Conservation (phyloP, 2,888 invertebrate species). For the Zaprionus obscuricornis region DNA sequence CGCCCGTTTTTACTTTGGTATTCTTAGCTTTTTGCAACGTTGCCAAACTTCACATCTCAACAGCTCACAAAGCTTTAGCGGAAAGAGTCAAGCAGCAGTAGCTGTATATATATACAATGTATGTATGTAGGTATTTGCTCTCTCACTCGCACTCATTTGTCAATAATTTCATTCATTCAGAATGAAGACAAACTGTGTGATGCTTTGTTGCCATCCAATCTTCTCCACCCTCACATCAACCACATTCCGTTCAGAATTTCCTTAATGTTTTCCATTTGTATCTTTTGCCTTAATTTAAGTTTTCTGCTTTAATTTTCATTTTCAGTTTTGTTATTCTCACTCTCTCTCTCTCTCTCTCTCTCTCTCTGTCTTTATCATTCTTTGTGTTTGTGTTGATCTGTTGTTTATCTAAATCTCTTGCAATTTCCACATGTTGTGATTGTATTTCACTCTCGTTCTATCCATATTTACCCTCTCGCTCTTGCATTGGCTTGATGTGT, state of each 20-base stretch:
- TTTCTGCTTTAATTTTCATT: conserved; percentile 37
- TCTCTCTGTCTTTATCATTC: no score
- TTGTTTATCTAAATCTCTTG: no score
- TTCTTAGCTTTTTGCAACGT: conserved; percentile 54
- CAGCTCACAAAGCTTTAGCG: conserved; percentile 22
- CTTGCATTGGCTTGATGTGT: conserved; percentile 40
- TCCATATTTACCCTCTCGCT: no score
- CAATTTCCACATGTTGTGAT: no score
- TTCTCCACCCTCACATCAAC: neutral
- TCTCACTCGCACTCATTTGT: conserved; percentile 27
- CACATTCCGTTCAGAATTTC: neutral
- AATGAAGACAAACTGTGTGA: conserved; percentile 53
- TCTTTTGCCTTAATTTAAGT: conserved; percentile 46
- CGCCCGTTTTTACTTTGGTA: conserved; percentile 72
- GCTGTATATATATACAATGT: no score
- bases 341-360: no score
- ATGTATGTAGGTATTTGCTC: no score
- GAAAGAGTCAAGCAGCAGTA: conserved; percentile 1
- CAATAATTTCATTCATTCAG: conserved; percentile 70
- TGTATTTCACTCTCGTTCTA: no score
- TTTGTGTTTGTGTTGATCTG: no score
- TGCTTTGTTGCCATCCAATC: neutral
- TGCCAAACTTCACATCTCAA: conserved; percentile 54
- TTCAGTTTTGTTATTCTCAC: conserved; percentile 26
- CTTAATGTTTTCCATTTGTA: conserved; percentile 7